phyloP scores from a whole-genome alignment of 2,797 vertebrate species.

The Cynodonichthys magdalenae region DNA sequence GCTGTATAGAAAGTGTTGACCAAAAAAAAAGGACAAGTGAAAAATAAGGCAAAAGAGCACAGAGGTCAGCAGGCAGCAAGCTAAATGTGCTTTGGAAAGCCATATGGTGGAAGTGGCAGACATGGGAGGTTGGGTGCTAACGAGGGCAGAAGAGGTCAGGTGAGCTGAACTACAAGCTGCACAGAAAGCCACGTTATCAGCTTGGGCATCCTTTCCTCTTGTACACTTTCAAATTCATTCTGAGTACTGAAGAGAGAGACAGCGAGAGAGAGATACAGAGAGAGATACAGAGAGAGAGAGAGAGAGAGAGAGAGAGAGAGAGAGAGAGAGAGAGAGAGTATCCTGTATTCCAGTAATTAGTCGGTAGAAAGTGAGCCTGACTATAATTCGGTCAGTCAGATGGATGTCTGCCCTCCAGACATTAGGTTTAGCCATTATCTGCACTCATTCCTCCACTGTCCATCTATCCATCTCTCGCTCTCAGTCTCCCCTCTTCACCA shows the following conservation, averaged over 20 bases:
- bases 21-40: conserved; percentile 12
- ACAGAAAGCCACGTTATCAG: conserved; percentile 51
- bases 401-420: conserved; percentile 77
- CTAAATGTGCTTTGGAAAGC: conserved; percentile 46
- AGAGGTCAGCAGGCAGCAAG: conserved; percentile 50
- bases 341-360: conserved; percentile 76
- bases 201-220: conserved; percentile 47
- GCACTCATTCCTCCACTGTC: conserved; percentile 67
- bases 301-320: conserved; percentile 22
- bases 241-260: conserved; percentile 34
- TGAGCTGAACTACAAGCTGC: conserved; percentile 55
- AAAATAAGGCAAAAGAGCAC: conserved; percentile 54
- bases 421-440: conserved; percentile 77
- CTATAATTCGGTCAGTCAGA: conserved; percentile 76
- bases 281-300: conserved; percentile 45
- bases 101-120: conserved; percentile 46
- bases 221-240: conserved; percentile 53
- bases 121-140: conserved; percentile 50
- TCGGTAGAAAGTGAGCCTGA: conserved; percentile 70
- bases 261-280: conserved; percentile 37
- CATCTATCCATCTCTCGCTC: conserved; percentile 64
- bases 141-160: conserved; percentile 61
- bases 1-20: conserved; percentile 41
- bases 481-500: conserved; percentile 40
- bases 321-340: conserved; percentile 47